A percentile compares a stretch with the other conserved stretches of the same genome.
Conservation (phyloP, 2,113 vertebrate species). For the Paramisgurnus dabryanus region DNA sequence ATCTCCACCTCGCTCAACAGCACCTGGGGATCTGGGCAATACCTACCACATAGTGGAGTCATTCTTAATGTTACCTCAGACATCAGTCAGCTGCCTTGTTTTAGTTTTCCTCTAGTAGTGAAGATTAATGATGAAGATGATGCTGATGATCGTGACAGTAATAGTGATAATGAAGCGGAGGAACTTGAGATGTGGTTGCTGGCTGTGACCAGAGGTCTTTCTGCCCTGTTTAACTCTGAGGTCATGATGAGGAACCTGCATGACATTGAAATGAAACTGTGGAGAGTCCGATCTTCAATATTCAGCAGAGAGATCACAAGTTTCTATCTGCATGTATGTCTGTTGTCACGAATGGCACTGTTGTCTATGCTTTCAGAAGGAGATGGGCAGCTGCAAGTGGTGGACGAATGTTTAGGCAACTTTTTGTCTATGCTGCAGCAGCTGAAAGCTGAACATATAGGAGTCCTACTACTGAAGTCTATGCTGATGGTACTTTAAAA, state of each 20-base stretch:
- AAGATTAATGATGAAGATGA: constrained; percentile 38
- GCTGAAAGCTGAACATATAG: constrained; percentile 63
- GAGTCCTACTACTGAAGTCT: constrained; percentile 56
- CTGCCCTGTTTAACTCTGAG: constrained; percentile 49
- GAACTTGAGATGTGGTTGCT: constrained; percentile 54
- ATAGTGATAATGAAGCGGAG: neutral
- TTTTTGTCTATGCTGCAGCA: constrained; percentile 59
- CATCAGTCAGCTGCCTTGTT: constrained; percentile 36
- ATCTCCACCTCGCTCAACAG: constrained; percentile 69
- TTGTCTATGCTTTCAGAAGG: constrained; percentile 31
- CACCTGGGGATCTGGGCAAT: constrained; percentile 67
- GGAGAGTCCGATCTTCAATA: constrained; percentile 38
- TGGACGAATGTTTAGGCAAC: constrained; percentile 33
- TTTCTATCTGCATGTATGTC: constrained; percentile 37
- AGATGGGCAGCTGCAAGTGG: neutral
- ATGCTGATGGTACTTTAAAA: constrained; percentile 59
- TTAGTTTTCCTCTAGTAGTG: constrained; percentile 67
- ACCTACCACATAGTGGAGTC: constrained; percentile 66
- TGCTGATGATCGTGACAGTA: constrained; percentile 5
- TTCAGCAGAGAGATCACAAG: constrained; percentile 13
- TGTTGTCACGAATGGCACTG: constrained; percentile 37
- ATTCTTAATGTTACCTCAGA: constrained; percentile 61
- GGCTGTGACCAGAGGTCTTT: constrained; percentile 59
- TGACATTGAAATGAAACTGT: constrained; percentile 50
- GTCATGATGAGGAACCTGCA: constrained; percentile 58